Percentiles rank a stretch among this genome's conserved stretches.
phyloP scores from a whole-genome alignment of 1,140 invertebrate species.

The Caenorhabditis tropicalis region DNA sequence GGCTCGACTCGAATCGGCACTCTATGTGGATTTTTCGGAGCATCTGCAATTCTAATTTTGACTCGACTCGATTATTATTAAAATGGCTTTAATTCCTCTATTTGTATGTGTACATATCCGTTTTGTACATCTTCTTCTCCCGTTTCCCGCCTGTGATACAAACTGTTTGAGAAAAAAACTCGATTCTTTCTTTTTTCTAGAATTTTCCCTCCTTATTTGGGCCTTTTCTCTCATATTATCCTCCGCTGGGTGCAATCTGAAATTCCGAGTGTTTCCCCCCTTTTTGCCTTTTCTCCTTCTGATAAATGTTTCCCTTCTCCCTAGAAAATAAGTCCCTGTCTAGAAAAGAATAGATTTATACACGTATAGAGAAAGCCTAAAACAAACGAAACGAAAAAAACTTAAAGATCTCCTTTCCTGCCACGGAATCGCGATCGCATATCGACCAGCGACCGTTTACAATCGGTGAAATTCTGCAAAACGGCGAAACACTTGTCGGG shows the following conservation, averaged over 20 bases:
- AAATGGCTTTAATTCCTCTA: not conserved
- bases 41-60: slow-evolving; percentile 66
- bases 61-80: not conserved
- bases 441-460: slow-evolving; percentile 64
- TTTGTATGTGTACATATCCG: not conserved
- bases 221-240: no score
- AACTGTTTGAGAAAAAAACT: not conserved
- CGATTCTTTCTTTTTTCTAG: not conserved
- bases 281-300: not conserved
- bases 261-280: not conserved
- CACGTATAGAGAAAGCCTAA: not conserved
- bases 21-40: slow-evolving; percentile 71
- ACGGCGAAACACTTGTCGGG: slow-evolving; percentile 63
- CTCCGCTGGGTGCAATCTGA: not conserved
- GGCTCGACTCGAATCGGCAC: slow-evolving; percentile 63
- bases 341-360: not conserved
- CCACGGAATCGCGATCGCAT: slow-evolving; percentile 65
- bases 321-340: no score
- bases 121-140: not conserved
- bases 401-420: slow-evolving; percentile 62
- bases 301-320: no score
- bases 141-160: not conserved
- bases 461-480: slow-evolving; percentile 61
- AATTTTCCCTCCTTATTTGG: not conserved
- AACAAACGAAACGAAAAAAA: not conserved